Conservation (phyloP, 2,888 invertebrate species). For the Lithophane socia region DNA sequence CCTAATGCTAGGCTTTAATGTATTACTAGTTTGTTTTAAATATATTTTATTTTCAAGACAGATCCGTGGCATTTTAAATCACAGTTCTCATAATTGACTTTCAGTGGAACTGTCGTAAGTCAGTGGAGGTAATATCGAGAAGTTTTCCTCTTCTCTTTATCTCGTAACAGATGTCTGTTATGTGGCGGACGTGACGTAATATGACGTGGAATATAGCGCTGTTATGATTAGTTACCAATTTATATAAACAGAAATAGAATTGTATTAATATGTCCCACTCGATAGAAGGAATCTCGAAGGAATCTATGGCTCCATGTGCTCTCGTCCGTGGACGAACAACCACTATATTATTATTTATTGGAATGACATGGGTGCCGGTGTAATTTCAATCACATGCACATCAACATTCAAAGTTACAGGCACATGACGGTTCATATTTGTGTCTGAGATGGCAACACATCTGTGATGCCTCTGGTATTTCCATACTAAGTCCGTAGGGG, state of each 20-base stretch:
- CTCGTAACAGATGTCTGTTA: slow-evolving; percentile 13
- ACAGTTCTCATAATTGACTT: not conserved
- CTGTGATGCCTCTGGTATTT: not conserved
- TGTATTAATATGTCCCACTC: no score
- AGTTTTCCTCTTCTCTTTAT: not conserved
- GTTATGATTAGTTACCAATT: slow-evolving; percentile 10
- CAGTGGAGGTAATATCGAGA: slow-evolving; percentile 30
- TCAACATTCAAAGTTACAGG: not conserved
- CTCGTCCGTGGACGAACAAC: not conserved
- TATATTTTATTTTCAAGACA: not conserved
- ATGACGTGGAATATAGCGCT: slow-evolving; percentile 1
- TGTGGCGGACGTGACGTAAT: slow-evolving; percentile 31
- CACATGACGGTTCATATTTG: not conserved
- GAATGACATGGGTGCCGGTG: not conserved
- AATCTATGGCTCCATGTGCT: no score
- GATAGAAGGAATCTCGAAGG: not conserved
- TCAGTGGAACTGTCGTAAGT: slow-evolving; percentile 16
- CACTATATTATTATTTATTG: not conserved
- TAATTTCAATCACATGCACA: no score
- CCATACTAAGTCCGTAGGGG: not conserved
- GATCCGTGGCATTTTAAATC: not conserved
- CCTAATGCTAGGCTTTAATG: no score
- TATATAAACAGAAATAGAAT: not conserved
- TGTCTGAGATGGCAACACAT: not conserved
- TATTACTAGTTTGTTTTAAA: no score